A percentile compares a stretch with the other conserved stretches of the same genome.
phyloP scores from a whole-genome alignment of 2,888 invertebrate species.

The Plebejus argus region DNA sequence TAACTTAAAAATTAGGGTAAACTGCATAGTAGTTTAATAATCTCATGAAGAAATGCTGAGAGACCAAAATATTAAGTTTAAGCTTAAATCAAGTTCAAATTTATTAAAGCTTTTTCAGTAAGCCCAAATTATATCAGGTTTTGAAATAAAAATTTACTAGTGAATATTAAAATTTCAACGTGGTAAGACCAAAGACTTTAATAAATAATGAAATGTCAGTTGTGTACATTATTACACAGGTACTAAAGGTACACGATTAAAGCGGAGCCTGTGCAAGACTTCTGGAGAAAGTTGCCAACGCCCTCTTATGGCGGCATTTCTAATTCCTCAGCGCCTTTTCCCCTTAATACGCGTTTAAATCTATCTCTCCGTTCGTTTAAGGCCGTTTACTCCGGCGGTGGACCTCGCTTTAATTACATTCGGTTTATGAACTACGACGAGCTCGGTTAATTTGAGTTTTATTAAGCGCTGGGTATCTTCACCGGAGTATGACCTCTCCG shows the following conservation, averaged over 20 bases:
- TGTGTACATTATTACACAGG: neutral
- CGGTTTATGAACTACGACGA: conserved; percentile 23
- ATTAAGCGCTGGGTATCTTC: conserved; percentile 53
- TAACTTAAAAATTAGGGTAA: too few species aligned
- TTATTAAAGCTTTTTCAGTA: too few species aligned
- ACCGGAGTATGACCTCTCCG: conserved; percentile 73
- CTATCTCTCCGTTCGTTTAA: conserved; percentile 20
- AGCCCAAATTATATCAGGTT: neutral
- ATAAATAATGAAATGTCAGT: neutral
- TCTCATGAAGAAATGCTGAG: too few species aligned
- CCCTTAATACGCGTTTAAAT: conserved; percentile 66
- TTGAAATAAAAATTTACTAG: neutral
- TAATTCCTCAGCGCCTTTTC: conserved; percentile 68
- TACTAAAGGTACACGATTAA: conserved; percentile 39
- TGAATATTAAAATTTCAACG: neutral
- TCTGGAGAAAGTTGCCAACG: conserved; percentile 69
- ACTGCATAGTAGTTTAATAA: too few species aligned
- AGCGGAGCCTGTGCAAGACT: conserved; percentile 54
- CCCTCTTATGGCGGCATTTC: conserved; percentile 74
- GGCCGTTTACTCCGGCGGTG: neutral
- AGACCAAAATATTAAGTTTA: too few species aligned
- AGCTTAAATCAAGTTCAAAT: too few species aligned
- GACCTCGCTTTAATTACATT: neutral
- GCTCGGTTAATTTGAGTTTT: neutral
- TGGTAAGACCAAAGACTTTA: neutral